phyloP scores from a whole-genome alignment of 2,113 vertebrate species.

The Bufo bufo region DNA sequence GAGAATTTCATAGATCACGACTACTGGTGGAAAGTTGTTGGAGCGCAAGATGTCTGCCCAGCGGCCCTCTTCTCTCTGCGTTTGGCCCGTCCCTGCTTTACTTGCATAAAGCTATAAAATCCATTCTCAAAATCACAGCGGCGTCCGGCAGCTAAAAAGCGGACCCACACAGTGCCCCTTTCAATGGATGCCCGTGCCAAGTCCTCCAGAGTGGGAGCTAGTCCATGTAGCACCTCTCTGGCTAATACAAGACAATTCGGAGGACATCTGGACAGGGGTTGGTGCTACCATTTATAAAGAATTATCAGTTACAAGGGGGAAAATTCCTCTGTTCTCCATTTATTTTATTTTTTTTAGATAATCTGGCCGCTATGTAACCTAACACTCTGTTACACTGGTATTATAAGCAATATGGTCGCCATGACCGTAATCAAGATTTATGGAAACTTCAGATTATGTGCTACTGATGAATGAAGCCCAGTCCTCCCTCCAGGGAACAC shows the following conservation, averaged over 20 bases:
- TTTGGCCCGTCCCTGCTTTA: too few relatives aligned
- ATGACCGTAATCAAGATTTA: neutral
- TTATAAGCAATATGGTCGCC: neutral
- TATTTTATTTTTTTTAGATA: neutral
- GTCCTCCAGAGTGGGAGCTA: neutral
- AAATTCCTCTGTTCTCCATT: neutral
- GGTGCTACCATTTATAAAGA: neutral
- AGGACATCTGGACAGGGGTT: neutral
- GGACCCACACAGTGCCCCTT: too few relatives aligned
- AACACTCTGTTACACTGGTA: neutral
- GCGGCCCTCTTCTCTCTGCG: too few relatives aligned
- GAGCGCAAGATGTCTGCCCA: too few relatives aligned
- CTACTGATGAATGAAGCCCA: neutral
- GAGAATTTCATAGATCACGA: too few relatives aligned
- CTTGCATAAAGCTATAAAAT: too few relatives aligned
- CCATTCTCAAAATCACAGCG: too few relatives aligned
- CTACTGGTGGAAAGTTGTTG: too few relatives aligned
- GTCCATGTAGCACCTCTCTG: neutral
- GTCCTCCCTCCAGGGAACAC: neutral
- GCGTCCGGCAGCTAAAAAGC: too few relatives aligned
- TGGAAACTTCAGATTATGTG: constrained; percentile 6
- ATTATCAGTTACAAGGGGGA: neutral
- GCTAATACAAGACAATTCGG: neutral
- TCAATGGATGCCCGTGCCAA: neutral
- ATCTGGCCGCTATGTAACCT: neutral